Evolutionary conservation across 2,888 invertebrate species (phyloP), one percentile per base, ranked within the genome.

Genomic region (Tuta absoluta): DNA sequence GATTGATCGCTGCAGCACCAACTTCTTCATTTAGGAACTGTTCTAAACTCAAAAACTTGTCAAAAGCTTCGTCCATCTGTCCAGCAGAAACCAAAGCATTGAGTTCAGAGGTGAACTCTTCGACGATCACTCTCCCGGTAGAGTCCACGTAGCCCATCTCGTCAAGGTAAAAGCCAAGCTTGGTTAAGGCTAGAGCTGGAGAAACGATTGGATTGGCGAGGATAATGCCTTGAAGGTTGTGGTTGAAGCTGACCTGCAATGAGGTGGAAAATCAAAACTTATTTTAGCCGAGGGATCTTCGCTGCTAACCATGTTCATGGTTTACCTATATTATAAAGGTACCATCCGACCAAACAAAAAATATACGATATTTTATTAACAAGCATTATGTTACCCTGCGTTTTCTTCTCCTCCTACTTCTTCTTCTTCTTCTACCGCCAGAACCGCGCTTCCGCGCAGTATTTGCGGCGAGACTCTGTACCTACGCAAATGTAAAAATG

Each of bases 201-300:
- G 96, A 95, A 62, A 97, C 95, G 94, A 97, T 96, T 0, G 96
- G 94, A 83, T 97, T 97, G 2, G 96, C 97, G 65, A 98, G 85
- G 1, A 94, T 94, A 10, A 98, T 93, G 0, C 97, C 97, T 76
- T 93, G 92, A 64, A 98, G 92, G 73, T 95, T 95, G 68, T 93
- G 93, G 12, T 89, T 80, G 38, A 95, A 87, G 59, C 87, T 14
- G 14, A 28, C 45, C 38, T 56, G 24, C 10, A 56, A 56, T 24
- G 17, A n/a, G 28, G 14, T 33, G 10, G n/a, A 28, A 24, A 53
- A 49, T 21, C 2, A 1, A 2, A 21, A 10, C 4, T 5, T 33
- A 33, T 33, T 33, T 33, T 10, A 7, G 5, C 28, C 28, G 28
- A 28, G 28, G 28, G 28, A 28, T 28, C 3, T n/a, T n/a, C n/a